Evolutionary conservation across 1,140 invertebrate species (phyloP).

Genomic region (Drosophila albomicans): DNA sequence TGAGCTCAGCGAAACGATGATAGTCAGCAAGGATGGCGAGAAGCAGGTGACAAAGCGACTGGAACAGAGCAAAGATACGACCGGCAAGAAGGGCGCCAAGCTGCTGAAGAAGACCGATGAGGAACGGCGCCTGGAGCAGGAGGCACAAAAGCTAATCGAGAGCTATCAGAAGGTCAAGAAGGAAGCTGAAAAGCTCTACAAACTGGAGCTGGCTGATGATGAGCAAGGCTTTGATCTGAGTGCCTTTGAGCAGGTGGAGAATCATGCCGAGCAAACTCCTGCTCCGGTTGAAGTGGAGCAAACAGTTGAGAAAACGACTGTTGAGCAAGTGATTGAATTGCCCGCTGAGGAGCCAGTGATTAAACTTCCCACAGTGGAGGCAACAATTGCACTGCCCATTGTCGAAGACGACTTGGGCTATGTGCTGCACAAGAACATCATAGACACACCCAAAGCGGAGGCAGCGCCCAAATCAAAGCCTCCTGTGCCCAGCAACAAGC

Average conservation of each 20-base stretch:
- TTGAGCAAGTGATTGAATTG: no score
- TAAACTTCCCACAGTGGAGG: neutral
- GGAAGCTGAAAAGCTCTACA: conserved; percentile 72
- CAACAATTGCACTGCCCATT: neutral
- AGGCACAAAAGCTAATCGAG: conserved; percentile 79
- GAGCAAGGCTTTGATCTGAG: conserved; percentile 77
- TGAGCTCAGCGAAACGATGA: conserved; percentile 70
- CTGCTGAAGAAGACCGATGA: conserved; percentile 77
- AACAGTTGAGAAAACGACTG: no score
- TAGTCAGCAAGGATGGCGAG: conserved; percentile 71
- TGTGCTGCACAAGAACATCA: conserved; percentile 78
- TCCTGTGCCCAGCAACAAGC: conserved; percentile 62
- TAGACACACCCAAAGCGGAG: conserved; percentile 40
- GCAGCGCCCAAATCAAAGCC: conserved; percentile 22
- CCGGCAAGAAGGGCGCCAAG: conserved; percentile 68
- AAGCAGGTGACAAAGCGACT: conserved; percentile 70
- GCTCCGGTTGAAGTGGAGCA: neutral
- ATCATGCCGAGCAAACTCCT: neutral
- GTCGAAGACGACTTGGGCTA: conserved; percentile 71
- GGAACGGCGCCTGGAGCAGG: conserved; percentile 72
- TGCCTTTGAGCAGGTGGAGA: conserved; percentile 64
- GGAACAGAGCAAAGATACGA: conserved; percentile 64
- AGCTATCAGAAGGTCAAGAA: conserved; percentile 83
- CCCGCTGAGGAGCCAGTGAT: no score
- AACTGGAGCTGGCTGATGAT: conserved; percentile 63